Percentiles rank a stretch among this genome's conserved stretches.
Evolutionary conservation across 2,113 vertebrate species (phyloP).

Genomic region (Egretta garzetta): DNA sequence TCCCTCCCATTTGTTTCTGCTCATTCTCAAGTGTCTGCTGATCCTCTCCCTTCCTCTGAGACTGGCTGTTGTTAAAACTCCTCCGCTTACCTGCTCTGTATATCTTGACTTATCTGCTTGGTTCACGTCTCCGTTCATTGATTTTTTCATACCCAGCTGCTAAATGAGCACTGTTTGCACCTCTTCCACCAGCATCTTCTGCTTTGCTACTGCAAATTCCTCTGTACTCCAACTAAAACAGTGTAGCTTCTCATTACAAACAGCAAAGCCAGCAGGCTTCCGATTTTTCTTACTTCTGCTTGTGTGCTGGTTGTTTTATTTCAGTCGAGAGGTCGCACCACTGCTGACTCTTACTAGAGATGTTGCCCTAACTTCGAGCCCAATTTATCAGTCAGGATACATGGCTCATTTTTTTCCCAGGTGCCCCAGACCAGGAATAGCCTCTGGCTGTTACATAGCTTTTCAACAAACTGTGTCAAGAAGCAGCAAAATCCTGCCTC

Average conservation of each 20-base stretch:
- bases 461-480: conserved; percentile 73
- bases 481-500: conserved; percentile 71
- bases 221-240: conserved; percentile 9
- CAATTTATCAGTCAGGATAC: conserved; percentile 71
- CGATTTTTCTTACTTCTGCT: not conserved
- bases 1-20: conserved; percentile 55
- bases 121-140: conserved; percentile 32
- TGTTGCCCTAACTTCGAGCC: conserved; percentile 63
- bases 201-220: conserved; percentile 25
- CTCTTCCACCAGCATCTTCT: conserved; percentile 29
- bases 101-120: conserved; percentile 50
- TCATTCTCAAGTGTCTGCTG: conserved; percentile 32
- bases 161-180: conserved; percentile 40
- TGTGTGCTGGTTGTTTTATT: conserved; percentile 21
- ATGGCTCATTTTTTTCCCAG: conserved; percentile 63
- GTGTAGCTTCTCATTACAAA: conserved; percentile 20
- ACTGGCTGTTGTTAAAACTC: conserved; percentile 52
- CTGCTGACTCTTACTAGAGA: conserved; percentile 9
- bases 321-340: conserved; percentile 36
- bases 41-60: conserved; percentile 45
- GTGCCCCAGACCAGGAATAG: conserved; percentile 72
- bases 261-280: conserved; percentile 24
- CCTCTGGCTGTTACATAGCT: conserved; percentile 68
- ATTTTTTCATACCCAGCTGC: conserved; percentile 54
- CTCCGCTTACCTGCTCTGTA: conserved; percentile 48